A percentile compares a stretch with the other conserved stretches of the same genome.
Evolutionary conservation across 2,797 vertebrate species (phyloP).

Genomic region (Tiaroga cobitis): DNA sequence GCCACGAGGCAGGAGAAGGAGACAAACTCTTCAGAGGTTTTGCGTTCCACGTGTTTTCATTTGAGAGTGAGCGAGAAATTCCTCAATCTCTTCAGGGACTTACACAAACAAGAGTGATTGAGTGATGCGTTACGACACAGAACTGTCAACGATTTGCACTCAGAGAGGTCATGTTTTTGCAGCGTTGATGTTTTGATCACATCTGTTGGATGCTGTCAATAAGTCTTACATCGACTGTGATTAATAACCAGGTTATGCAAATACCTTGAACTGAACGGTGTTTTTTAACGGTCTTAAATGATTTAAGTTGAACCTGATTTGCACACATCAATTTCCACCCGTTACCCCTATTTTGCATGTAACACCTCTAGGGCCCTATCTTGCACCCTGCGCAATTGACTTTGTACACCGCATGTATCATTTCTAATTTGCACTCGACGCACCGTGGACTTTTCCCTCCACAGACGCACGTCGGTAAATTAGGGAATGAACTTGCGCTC

Average conservation of each 20-base stretch:
- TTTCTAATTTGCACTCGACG: too few species aligned
- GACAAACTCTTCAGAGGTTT: constrained; percentile 4
- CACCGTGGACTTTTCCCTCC: too few species aligned
- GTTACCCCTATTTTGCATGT: neutral
- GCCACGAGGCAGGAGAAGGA: constrained; percentile 22
- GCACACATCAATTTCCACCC: neutral
- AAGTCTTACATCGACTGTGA: neutral
- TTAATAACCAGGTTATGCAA: neutral
- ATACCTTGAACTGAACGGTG: neutral
- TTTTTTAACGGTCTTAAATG: neutral
- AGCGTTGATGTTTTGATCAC: neutral
- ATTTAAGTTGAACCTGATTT: neutral
- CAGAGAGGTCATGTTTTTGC: neutral
- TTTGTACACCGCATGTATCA: too few species aligned
- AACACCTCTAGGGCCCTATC: neutral
- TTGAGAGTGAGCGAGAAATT: neutral
- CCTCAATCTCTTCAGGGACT: neutral
- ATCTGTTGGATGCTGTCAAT: neutral
- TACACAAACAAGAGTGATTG: constrained; percentile 10
- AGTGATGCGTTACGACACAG: neutral
- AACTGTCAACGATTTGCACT: neutral
- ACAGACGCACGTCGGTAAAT: too few species aligned
- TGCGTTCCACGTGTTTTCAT: constrained; percentile 11
- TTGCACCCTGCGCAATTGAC: too few species aligned
- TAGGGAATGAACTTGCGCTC: too few species aligned